These are phyloP conservation scores for Plagodis pulveraria DNA, from an alignment of 2,888 invertebrate species.

Conservation along the genomic window DNA sequence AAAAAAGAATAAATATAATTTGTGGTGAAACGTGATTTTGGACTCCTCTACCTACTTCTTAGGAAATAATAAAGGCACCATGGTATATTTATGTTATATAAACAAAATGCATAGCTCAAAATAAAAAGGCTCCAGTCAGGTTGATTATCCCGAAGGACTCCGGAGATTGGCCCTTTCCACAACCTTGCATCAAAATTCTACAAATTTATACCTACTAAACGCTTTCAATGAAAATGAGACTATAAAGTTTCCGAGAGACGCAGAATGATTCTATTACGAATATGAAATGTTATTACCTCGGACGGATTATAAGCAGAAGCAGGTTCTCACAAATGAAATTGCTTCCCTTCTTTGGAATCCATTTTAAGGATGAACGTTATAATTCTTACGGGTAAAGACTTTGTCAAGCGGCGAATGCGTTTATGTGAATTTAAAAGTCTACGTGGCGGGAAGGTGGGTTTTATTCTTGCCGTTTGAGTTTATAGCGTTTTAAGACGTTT, in stretches of 20 bases:
- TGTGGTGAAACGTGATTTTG: too few species aligned
- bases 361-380: slow-evolving; percentile 83
- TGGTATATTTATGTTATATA: too few species aligned
- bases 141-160: slow-evolving; percentile 62
- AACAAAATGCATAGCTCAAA: slow-evolving; percentile 29
- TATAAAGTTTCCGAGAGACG: slow-evolving; percentile 83
- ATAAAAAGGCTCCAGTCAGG: slow-evolving; percentile 47
- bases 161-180: slow-evolving; percentile 73
- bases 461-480: slow-evolving; percentile 26
- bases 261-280: slow-evolving; percentile 84
- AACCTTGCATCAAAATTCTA: slow-evolving; percentile 79
- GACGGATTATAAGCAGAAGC: slow-evolving; percentile 84
- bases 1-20: too few species aligned
- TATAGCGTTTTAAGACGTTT: slow-evolving; percentile 24
- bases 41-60: too few species aligned
- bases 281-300: slow-evolving; percentile 85
- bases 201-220: slow-evolving; percentile 83
- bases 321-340: slow-evolving; percentile 84
- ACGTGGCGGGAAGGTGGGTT: slow-evolving; percentile 28
- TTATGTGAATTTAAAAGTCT: slow-evolving; percentile 35
- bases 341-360: slow-evolving; percentile 83
- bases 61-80: too few species aligned
- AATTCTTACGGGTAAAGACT: slow-evolving; percentile 81
- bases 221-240: slow-evolving; percentile 84
- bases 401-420: slow-evolving; percentile 60